Conservation (phyloP, 2,113 vertebrate species). For the Lanius ludovicianus region DNA sequence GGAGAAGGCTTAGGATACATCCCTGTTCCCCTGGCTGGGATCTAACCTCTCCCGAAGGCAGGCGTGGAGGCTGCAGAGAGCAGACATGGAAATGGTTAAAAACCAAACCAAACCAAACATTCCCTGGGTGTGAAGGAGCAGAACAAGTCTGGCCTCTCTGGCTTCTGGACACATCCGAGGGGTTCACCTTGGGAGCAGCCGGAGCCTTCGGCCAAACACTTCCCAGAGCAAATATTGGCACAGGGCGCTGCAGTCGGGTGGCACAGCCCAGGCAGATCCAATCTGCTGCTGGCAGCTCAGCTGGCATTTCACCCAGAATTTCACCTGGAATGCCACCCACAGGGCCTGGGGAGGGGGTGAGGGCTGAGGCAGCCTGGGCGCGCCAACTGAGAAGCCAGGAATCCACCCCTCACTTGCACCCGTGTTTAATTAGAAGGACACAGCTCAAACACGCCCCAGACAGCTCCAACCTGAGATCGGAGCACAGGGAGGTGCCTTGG, state of each 20-base stretch:
- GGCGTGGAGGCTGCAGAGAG: not conserved
- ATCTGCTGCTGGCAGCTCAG: not conserved
- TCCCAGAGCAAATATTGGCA: slow-evolving; percentile 16
- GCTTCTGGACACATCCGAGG: not conserved
- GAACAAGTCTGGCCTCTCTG: not conserved
- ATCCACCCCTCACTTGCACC: not conserved
- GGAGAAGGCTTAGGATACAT: not conserved
- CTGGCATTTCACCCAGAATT: not conserved
- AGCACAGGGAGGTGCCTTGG: rapidly evolving
- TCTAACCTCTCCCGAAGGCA: not conserved
- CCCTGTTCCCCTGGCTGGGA: not conserved
- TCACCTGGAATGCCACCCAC: not conserved
- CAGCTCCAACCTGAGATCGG: not conserved
- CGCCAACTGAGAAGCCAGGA: not conserved
- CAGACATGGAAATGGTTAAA: not conserved
- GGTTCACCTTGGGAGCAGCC: not conserved
- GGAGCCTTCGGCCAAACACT: not conserved
- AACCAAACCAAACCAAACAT: not conserved
- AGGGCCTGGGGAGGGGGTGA: not conserved
- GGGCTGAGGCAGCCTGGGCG: not conserved
- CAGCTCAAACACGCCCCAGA: not conserved
- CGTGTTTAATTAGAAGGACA: not conserved
- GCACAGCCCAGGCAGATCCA: not conserved
- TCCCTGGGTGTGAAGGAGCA: not conserved
- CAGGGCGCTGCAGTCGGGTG: not conserved